Evolutionary conservation across 2,797 vertebrate species (phyloP).

Genomic region (Anabas testudineus): DNA sequence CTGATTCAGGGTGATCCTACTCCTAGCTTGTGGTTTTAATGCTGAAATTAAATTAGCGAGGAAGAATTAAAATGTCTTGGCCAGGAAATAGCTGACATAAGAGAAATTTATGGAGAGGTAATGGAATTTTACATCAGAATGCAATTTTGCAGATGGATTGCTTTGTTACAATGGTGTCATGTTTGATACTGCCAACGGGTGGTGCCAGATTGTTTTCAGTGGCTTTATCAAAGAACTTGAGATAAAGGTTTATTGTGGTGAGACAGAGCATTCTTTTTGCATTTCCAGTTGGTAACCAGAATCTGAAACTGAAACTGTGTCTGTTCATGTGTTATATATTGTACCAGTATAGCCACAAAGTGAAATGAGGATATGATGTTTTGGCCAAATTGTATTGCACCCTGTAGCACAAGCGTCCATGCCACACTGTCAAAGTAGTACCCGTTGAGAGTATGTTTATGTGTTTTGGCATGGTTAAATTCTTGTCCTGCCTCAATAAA

Average conservation of each 20-base stretch:
- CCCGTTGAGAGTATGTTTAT: slow-evolving; percentile 1
- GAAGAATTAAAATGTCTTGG: not conserved
- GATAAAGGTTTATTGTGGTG: not conserved
- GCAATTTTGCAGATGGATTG: not conserved
- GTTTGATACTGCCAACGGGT: not conserved
- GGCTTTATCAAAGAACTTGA: not conserved
- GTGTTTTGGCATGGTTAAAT: slow-evolving; percentile 46
- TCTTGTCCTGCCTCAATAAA: slow-evolving; percentile 44
- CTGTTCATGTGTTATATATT: not conserved
- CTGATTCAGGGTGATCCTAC: not conserved
- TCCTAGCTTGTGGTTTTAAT: not conserved
- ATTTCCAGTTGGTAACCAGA: not conserved
- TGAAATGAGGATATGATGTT: slow-evolving; percentile 15
- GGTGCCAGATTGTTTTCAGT: not conserved
- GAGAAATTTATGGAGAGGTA: no score
- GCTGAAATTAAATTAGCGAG: not conserved
- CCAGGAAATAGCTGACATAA: not conserved
- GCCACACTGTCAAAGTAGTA: slow-evolving; percentile 30
- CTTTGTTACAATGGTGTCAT: not conserved
- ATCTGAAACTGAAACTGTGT: not conserved
- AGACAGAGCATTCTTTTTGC: not conserved
- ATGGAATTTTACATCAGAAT: not conserved
- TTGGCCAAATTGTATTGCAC: slow-evolving; percentile 15
- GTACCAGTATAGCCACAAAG: not conserved
- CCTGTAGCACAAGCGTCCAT: slow-evolving; percentile 24